phyloP scores from a whole-genome alignment of 2,888 invertebrate species.

The Polyommatus iphigenia region DNA sequence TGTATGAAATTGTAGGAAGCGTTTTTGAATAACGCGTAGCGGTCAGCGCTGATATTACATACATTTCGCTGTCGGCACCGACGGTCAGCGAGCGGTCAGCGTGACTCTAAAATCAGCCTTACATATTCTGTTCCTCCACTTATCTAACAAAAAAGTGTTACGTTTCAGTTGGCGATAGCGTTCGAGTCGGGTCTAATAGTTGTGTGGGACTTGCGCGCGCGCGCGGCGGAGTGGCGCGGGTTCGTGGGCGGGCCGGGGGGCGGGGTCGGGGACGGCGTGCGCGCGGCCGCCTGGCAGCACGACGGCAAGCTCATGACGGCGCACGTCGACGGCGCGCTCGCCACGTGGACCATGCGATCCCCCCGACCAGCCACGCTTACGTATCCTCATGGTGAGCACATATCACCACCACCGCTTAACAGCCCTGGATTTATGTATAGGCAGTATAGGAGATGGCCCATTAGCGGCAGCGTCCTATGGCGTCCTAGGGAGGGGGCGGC shows the following conservation, averaged over 20 bases:
- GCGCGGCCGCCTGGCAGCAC: constrained; percentile 97
- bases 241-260: constrained; percentile 82
- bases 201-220: constrained; percentile 96
- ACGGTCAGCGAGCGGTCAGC: too few species aligned
- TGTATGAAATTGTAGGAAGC: too few species aligned
- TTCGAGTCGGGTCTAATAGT: constrained; percentile 97
- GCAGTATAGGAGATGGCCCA: too few species aligned
- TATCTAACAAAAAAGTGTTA: not conserved
- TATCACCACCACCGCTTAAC: too few species aligned
- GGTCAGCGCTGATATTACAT: too few species aligned
- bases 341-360: constrained; percentile 93
- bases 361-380: constrained; percentile 89
- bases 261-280: constrained; percentile 87
- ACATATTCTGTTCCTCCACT: too few species aligned
- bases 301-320: constrained; percentile 99
- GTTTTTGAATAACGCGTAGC: too few species aligned
- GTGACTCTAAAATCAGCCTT: too few species aligned
- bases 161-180: constrained; percentile 92
- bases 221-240: constrained; percentile 92
- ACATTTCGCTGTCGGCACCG: too few species aligned
- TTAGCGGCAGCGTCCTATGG: too few species aligned
- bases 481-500: too few species aligned
- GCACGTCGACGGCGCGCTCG: constrained; percentile 97
- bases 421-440: too few species aligned
- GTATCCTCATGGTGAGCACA: constrained; percentile 92